A percentile compares a stretch with the other conserved stretches of the same genome.
Evolutionary conservation across 2,888 invertebrate species (phyloP).

Genomic region (Galerucella nymphaeae): DNA sequence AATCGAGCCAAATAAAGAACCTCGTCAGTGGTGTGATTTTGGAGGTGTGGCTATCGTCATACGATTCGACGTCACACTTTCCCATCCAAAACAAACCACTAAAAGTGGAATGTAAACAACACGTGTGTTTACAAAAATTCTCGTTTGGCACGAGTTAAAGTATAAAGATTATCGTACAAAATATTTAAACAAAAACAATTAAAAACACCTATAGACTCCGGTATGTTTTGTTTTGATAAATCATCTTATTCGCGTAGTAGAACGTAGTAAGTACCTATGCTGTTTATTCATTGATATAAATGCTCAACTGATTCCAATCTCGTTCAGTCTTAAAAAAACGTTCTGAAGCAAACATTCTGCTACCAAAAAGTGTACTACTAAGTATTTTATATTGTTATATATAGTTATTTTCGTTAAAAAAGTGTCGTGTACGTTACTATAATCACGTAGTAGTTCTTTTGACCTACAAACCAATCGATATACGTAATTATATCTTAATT

Average conservation of each 20-base stretch:
- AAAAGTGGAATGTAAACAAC: not conserved
- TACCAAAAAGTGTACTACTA: not conserved
- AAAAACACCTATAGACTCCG: no score
- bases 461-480: slow-evolving; percentile 4
- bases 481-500: not conserved
- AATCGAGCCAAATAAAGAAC: no score
- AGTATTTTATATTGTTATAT: no score
- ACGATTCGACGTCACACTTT: slow-evolving; percentile 3
- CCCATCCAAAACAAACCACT: not conserved
- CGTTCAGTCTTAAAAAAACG: not conserved
- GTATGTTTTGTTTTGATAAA: not conserved
- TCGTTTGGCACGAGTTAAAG: not conserved
- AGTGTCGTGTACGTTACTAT: not conserved
- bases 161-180: not conserved
- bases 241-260: not conserved
- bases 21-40: slow-evolving; percentile 36
- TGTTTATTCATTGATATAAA: not conserved
- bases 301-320: not conserved
- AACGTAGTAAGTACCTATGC: not conserved
- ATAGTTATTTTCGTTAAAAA: no score
- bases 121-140: slow-evolving; percentile 9
- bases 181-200: not conserved
- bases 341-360: not conserved
- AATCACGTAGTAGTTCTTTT: not conserved
- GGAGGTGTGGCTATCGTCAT: slow-evolving; percentile 32